Evolutionary conservation across 2,888 invertebrate species (phyloP).

Genomic region (Drosophila neonasuta): DNA sequence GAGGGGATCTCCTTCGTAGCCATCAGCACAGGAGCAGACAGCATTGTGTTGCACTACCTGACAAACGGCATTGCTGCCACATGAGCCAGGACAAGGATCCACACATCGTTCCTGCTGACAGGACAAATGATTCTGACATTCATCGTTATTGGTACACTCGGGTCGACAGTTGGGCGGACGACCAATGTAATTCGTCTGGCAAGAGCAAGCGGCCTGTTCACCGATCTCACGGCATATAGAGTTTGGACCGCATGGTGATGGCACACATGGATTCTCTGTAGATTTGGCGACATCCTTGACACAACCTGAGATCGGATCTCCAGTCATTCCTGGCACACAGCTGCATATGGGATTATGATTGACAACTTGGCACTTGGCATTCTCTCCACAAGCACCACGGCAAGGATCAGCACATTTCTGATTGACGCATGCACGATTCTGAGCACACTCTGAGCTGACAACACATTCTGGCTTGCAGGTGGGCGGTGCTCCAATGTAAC

Average conservation of each 20-base stretch:
- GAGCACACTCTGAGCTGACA: conserved; percentile 86
- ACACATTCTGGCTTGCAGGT: conserved; percentile 87
- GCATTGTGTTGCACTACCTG: conserved; percentile 92
- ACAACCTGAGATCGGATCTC: conserved; percentile 86
- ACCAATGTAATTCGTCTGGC: conserved; percentile 90
- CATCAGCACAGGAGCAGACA: conserved; percentile 91
- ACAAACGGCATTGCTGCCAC: conserved; percentile 91
- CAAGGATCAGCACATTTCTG: conserved; percentile 87
- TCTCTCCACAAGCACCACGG: conserved; percentile 86
- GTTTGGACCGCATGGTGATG: conserved; percentile 92
- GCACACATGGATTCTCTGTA: conserved; percentile 87
- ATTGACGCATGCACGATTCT: conserved; percentile 85
- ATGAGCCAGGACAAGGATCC: conserved; percentile 91
- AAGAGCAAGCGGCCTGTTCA: conserved; percentile 92
- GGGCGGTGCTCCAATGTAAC: conserved; percentile 86
- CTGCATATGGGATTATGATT: conserved; percentile 88
- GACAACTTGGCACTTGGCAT: conserved; percentile 86
- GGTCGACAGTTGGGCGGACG: conserved; percentile 93
- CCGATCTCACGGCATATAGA: conserved; percentile 91
- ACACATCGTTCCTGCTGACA: conserved; percentile 91
- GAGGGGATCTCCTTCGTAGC: conserved; percentile 91
- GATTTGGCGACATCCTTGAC: conserved; percentile 79
- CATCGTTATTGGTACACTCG: conserved; percentile 90
- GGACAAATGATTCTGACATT: conserved; percentile 91
- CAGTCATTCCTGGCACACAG: conserved; percentile 85